phyloP scores from a whole-genome alignment of 2,797 vertebrate species.

The Coregonus sp. region DNA sequence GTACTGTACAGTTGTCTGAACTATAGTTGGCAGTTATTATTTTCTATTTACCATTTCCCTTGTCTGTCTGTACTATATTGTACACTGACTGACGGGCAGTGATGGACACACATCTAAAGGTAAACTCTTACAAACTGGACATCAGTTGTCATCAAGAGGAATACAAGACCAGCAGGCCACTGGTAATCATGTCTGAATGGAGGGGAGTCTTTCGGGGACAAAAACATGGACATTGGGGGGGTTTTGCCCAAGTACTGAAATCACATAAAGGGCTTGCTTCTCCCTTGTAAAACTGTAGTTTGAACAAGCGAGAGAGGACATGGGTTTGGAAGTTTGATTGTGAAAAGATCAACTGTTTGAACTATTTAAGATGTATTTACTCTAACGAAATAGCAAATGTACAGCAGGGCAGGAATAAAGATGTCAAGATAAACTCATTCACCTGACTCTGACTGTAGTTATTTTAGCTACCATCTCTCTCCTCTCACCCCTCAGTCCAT shows the following conservation, averaged over 20 bases:
- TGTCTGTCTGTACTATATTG: background rate
- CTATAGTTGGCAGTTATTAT: background rate
- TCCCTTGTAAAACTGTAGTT: slow-evolving; percentile 57
- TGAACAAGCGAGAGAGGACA: slow-evolving; percentile 28
- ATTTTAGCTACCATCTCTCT: background rate
- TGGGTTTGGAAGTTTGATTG: slow-evolving; percentile 55
- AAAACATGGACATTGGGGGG: too few relatives aligned
- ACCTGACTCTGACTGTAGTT: background rate
- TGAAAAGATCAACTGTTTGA: slow-evolving; percentile 68
- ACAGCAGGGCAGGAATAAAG: slow-evolving; percentile 74
- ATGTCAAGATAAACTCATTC: slow-evolving; percentile 57
- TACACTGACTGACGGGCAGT: slow-evolving; percentile 4
- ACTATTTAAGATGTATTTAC: slow-evolving; percentile 78
- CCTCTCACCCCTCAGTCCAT: background rate
- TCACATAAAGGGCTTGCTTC: slow-evolving; percentile 60
- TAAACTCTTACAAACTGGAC: background rate
- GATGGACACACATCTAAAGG: background rate
- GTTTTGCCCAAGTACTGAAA: slow-evolving; percentile 56
- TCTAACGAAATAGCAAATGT: slow-evolving; percentile 71
- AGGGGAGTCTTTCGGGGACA: slow-evolving; percentile 22
- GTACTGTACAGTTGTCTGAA: background rate
- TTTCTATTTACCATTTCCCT: background rate
- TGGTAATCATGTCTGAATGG: slow-evolving; percentile 48
- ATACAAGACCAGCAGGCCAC: slow-evolving; percentile 52
- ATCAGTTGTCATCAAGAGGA: slow-evolving; percentile 34